Evolutionary conservation across 2,797 vertebrate species (phyloP), one percentile per base, ranked within the genome.

Genomic region (Tokudaia tokunoshimensis): DNA sequence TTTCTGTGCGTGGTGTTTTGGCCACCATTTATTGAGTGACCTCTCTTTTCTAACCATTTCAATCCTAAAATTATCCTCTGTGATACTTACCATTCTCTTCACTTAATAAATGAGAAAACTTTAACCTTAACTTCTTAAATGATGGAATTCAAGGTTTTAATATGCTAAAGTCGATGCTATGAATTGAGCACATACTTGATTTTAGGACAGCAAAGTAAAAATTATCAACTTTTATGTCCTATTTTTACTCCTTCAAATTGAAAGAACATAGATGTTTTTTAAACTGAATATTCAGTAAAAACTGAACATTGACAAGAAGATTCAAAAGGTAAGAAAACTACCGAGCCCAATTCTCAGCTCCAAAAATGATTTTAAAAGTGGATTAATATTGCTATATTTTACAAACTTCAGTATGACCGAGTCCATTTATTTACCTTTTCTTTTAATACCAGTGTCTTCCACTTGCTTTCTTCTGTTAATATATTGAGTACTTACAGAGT

Each of bases 181-280:
- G 63, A 83, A 87, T 90, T 87, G 82, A 61, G 19, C 26, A 9
- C 57, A 81, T 92, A 85, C 29, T 52, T 59, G 91, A n/a, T 91
- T 94, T 94, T 37, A 93, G 65, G 29, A 81, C 63, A 93, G 52
- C 76, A 85, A 93, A 65, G 74, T 92, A 15, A n/a, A 34, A 79
- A 22, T 91, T 61, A 41, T 31, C 90, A 94, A 1, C 93, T 95
- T 96, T 72, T 24, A 57, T 92, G 9, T 89, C n/a, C 86, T 91
- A 29, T 91, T 94, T 89, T 74, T 92, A 90, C 52, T 86, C 84
- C 41, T 96, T 34, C 91, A 94, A n/a, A 86, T 80, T 96, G 95
- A 83, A 90, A 91, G 20, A 85, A 22, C 31, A 0, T 93, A 7
- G 13, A 67, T 94, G 3, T 47, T 95, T 85, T n/a, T 70, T 8